These are phyloP conservation scores for Silurus lanzhouensis DNA, from an alignment of 2,797 vertebrate species.

Conservation along the genomic window DNA sequence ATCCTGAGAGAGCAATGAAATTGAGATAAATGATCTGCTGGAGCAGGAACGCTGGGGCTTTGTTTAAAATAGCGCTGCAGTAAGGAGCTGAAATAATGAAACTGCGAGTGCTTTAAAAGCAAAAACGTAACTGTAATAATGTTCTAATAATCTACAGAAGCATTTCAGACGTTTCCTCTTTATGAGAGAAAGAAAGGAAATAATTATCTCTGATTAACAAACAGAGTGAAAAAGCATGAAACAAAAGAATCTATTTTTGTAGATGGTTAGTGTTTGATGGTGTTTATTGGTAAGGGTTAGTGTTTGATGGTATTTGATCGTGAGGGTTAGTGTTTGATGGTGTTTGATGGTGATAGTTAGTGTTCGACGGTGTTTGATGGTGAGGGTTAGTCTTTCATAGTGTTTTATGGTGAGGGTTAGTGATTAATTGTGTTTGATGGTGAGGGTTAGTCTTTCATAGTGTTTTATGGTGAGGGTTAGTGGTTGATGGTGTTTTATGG, in stretches of 20 bases:
- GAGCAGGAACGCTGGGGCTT: not conserved
- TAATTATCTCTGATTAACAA: not conserved
- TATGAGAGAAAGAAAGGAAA: not conserved
- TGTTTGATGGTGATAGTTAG: not conserved
- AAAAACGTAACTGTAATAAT: not conserved
- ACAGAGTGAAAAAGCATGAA: not conserved
- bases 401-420: too few relatives aligned
- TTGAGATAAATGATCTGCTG: not conserved
- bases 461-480: too few relatives aligned
- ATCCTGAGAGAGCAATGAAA: constrained; percentile 9
- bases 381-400: too few relatives aligned
- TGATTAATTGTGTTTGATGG: not conserved
- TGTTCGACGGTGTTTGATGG: too few relatives aligned
- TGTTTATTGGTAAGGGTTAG: not conserved
- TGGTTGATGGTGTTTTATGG: too few relatives aligned
- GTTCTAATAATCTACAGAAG: not conserved
- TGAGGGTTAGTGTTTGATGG: not conserved
- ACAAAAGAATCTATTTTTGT: not conserved
- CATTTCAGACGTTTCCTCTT: not conserved
- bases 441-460: not conserved
- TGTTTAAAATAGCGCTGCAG: not conserved
- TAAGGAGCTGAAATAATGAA: constrained; percentile 4
- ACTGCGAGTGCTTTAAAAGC: not conserved
- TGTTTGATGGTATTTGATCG: not conserved
- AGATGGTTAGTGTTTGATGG: not conserved